A percentile compares a stretch with the other conserved stretches of the same genome.
Conservation (phyloP, 2,888 invertebrate species). For the Thysanoteuthis rhombus region DNA sequence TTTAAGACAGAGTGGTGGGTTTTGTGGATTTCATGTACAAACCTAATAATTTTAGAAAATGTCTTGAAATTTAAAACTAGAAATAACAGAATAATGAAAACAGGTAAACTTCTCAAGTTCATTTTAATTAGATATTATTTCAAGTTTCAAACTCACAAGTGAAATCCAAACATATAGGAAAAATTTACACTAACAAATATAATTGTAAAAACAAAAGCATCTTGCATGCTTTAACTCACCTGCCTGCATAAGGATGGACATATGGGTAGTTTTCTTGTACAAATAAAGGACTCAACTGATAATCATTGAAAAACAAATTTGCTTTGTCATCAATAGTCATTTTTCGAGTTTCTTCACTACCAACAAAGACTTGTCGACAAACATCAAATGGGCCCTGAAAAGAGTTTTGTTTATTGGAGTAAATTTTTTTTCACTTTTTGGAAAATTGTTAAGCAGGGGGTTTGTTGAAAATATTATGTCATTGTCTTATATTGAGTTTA, state of each 20-base stretch:
- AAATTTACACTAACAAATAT: neutral
- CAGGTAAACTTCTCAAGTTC: too few species aligned
- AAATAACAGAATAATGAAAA: too few species aligned
- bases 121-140: neutral
- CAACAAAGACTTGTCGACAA: constrained; percentile 83
- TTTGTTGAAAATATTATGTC: too few species aligned
- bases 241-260: constrained; percentile 80
- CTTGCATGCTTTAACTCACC: constrained; percentile 70
- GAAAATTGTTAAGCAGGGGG: too few species aligned
- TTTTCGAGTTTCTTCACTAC: constrained; percentile 60
- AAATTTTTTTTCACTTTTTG: too few species aligned
- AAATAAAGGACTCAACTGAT: constrained; percentile 93
- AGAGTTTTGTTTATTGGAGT: neutral
- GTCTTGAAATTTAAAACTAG: too few species aligned
- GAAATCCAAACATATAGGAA: neutral
- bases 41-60: too few species aligned
- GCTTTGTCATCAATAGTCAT: constrained; percentile 77
- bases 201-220: neutral
- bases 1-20: too few species aligned
- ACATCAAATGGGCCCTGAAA: constrained; percentile 92
- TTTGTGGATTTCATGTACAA: too few species aligned
- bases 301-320: constrained; percentile 96
- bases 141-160: neutral
- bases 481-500: neutral
- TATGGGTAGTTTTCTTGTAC: constrained; percentile 96